These are phyloP conservation scores for Oreonectes daqikongensis DNA, from an alignment of 2,797 vertebrate species.

Conservation along the genomic window DNA sequence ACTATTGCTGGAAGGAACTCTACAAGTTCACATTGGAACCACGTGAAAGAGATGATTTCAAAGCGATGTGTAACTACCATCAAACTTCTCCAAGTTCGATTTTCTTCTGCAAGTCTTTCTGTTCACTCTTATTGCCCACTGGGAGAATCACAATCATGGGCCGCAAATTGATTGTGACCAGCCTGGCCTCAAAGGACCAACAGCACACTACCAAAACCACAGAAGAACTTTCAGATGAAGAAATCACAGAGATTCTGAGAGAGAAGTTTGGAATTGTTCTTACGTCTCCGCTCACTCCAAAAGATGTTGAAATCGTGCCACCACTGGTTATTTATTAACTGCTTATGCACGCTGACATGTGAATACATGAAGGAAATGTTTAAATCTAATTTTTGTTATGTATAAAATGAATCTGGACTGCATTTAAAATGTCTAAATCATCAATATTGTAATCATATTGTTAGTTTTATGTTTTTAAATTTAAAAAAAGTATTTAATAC, in stretches of 20 bases:
- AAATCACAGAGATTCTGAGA: conserved; percentile 72
- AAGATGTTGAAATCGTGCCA: conserved; percentile 68
- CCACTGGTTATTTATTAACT: conserved; percentile 43
- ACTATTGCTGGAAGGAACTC: conserved; percentile 59
- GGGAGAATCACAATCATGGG: conserved; percentile 74
- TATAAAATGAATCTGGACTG: background rate
- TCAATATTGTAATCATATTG: background rate
- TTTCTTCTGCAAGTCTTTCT: conserved; percentile 79
- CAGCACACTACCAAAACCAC: conserved; percentile 53
- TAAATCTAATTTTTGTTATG: background rate
- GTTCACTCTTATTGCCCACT: conserved; percentile 65
- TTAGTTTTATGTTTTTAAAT: too few species aligned
- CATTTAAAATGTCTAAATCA: background rate
- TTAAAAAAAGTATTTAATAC: too few species aligned
- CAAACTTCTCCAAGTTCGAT: conserved; percentile 76
- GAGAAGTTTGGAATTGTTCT: conserved; percentile 74
- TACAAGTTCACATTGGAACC: conserved; percentile 78
- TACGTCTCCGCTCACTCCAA: conserved; percentile 64
- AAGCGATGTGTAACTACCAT: conserved; percentile 76
- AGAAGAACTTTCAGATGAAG: conserved; percentile 68
- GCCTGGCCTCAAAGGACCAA: conserved; percentile 53
- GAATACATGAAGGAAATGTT: background rate
- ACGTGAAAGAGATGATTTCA: conserved; percentile 68
- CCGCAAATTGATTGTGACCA: conserved; percentile 64
- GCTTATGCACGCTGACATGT: background rate